Evolutionary conservation across 2,113 vertebrate species (phyloP).

Genomic region (Xiphias gladius): DNA sequence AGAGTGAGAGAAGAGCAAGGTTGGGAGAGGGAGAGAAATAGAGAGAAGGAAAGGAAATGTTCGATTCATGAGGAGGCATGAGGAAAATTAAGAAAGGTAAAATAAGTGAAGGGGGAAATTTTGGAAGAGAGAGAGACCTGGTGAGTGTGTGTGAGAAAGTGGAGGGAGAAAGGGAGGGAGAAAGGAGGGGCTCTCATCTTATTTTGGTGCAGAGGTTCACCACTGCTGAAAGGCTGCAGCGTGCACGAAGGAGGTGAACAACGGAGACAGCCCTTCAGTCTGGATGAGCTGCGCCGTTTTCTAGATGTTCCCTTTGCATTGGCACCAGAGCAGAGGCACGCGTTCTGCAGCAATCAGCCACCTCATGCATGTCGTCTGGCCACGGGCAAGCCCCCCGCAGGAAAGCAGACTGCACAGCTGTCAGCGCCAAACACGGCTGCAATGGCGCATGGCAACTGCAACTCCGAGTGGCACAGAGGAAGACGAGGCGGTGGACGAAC

Average conservation of each 20-base stretch:
- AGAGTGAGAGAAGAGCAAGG: too few species aligned
- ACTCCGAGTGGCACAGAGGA: slow-evolving; percentile 1
- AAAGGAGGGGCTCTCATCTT: slow-evolving; percentile 65
- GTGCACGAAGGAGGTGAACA: slow-evolving; percentile 48
- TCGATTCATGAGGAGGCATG: background rate
- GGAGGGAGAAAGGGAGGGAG: slow-evolving; percentile 2
- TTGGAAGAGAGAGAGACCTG: slow-evolving; percentile 26
- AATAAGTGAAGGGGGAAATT: background rate
- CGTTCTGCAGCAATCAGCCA: slow-evolving; percentile 35
- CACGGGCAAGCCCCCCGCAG: slow-evolving; percentile 49
- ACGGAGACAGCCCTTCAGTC: slow-evolving; percentile 27
- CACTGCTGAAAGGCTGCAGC: slow-evolving; percentile 66
- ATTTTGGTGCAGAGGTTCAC: slow-evolving; percentile 79
- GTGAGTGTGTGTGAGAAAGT: slow-evolving; percentile 15
- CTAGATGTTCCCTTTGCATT: slow-evolving; percentile 40
- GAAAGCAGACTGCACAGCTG: slow-evolving; percentile 64
- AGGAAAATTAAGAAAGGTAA: background rate
- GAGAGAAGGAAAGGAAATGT: background rate
- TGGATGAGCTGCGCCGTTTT: slow-evolving; percentile 25
- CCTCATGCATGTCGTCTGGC: slow-evolving; percentile 39
- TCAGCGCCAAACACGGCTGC: slow-evolving; percentile 47
- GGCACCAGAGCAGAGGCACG: slow-evolving; percentile 23
- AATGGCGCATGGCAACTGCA: slow-evolving; percentile 47
- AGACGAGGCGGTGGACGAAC: slow-evolving; percentile 29
- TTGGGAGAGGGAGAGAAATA: too few species aligned